These are phyloP conservation scores for Enteromius unitaeniatus DNA, from an alignment of 2,797 vertebrate species.

Conservation along the genomic window DNA sequence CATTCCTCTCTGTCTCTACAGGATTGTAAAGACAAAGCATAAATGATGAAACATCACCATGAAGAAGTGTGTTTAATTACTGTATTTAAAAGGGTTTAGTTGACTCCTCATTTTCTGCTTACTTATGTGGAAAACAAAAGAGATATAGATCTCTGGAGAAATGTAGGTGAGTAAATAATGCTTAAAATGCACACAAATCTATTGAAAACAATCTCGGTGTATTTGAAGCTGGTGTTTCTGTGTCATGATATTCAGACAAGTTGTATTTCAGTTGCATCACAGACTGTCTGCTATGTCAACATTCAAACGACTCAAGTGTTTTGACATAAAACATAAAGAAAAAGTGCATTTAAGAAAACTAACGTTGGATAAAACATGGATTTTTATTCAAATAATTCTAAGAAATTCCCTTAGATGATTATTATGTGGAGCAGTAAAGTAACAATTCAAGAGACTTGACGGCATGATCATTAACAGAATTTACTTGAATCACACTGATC, in stretches of 20 bases:
- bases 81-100: not conserved
- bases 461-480: conserved; percentile 30
- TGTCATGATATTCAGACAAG: not conserved
- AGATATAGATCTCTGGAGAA: not conserved
- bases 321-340: not conserved
- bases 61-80: not conserved
- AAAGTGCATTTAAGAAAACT: not conserved
- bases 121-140: not conserved
- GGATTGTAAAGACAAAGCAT: not conserved
- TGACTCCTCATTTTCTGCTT: not conserved
- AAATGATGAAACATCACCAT: not conserved
- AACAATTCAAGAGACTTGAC: not conserved
- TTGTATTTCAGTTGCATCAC: not conserved
- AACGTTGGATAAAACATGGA: not conserved
- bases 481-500: conserved; percentile 35
- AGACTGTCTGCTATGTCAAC: not conserved
- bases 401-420: not conserved
- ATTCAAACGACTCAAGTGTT: not conserved
- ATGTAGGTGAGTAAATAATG: not conserved
- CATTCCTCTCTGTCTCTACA: not conserved
- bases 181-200: not conserved
- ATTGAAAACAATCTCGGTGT: not conserved
- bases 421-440: not conserved
- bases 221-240: not conserved
- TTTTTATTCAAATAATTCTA: not conserved